Evolutionary conservation across 1,140 invertebrate species (phyloP).

Genomic region (Brachionus rotundiformis): DNA sequence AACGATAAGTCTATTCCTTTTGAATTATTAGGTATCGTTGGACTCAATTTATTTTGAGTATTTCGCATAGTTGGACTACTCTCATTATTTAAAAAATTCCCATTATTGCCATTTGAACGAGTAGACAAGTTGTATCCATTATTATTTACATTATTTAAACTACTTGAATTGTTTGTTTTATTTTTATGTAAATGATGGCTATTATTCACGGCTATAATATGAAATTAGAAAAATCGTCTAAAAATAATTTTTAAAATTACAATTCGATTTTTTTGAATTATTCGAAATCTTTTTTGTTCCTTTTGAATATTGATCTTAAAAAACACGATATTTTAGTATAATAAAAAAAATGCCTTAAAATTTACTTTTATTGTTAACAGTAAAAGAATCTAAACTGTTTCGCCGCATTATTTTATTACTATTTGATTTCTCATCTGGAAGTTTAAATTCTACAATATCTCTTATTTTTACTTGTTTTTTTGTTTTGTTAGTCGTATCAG

Average conservation of each 20-base stretch:
- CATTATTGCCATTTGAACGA: not conserved
- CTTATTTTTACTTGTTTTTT: conserved; percentile 50
- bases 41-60: not conserved
- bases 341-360: not conserved
- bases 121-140: not conserved
- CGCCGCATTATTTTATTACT: not conserved
- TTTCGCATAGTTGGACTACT: not conserved
- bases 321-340: too few relatives aligned
- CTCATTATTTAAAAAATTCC: not conserved
- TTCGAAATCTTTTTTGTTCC: not conserved
- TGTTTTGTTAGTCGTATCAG: conserved; percentile 2
- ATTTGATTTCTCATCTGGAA: conserved; percentile 22
- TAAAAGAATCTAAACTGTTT: conserved; percentile 22
- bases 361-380: not conserved
- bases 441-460: conserved; percentile 44
- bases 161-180: not conserved
- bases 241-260: not conserved
- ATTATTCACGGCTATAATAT: conserved; percentile 2
- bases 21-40: conserved; percentile 22
- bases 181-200: not conserved
- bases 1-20: conserved; percentile 26
- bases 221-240: not conserved
- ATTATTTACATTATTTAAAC: conserved; percentile 34
- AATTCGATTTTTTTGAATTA: not conserved
- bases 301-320: not conserved